phyloP scores from a whole-genome alignment of 30 jellyfish, hydroid and myxozoan species.

The Aurelia coerulea region DNA sequence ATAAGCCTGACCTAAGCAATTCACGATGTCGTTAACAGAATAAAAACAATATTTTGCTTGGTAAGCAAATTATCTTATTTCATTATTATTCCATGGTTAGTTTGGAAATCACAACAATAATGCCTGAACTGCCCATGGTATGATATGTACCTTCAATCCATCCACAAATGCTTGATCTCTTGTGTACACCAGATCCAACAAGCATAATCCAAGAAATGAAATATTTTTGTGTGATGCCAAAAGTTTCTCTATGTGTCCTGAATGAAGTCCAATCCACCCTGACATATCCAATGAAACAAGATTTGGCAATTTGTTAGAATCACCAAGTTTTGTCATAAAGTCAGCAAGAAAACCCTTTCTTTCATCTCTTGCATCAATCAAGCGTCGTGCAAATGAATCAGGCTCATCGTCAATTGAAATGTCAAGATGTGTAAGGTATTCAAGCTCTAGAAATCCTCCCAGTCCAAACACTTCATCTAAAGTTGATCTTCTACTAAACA shows the following conservation, averaged over 20 bases:
- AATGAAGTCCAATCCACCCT: constrained; percentile 61
- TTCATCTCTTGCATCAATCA: constrained; percentile 9
- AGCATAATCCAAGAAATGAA: constrained; percentile 79
- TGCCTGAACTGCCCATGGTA: no score
- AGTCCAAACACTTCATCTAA: constrained; percentile 24
- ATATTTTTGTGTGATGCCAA: constrained; percentile 60
- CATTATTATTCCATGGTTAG: no score
- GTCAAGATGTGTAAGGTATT: constrained; percentile 69
- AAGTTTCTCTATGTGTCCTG: constrained; percentile 53
- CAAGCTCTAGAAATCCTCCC: constrained; percentile 35
- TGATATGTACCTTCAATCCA: constrained; percentile 26
- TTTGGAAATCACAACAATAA: no score
- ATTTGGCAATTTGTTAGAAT: constrained; percentile 23
- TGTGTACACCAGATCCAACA: constrained; percentile 67
- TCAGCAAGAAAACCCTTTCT: constrained; percentile 22
- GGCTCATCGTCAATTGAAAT: constrained; percentile 90
- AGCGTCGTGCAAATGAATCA: constrained; percentile 4
- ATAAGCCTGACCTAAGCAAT: no score
- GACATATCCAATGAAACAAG: constrained; percentile 82
- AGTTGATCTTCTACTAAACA: constrained; percentile 36
- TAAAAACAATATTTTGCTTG: no score
- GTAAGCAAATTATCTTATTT: no score
- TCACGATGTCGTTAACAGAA: no score
- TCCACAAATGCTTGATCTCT: constrained; percentile 39
- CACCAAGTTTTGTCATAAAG: constrained; percentile 28